A percentile compares a stretch with the other conserved stretches of the same genome.
Evolutionary conservation across 2,888 invertebrate species (phyloP).

Genomic region (Polydrusus cervinus): DNA sequence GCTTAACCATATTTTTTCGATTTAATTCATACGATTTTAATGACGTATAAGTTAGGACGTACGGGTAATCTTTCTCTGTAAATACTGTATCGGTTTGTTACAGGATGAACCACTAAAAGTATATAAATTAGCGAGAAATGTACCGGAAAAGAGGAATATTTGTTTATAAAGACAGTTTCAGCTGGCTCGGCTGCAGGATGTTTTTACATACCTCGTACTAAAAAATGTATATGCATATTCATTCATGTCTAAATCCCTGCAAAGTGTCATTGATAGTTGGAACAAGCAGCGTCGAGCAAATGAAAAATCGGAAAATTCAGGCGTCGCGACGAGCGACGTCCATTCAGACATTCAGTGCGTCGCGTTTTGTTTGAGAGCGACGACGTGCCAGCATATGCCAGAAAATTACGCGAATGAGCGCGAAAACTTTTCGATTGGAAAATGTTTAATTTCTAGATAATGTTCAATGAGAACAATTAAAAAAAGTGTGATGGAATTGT

Average conservation of each 20-base stretch:
- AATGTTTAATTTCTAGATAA: background rate
- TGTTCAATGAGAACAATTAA: background rate
- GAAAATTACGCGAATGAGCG: conserved; percentile 42
- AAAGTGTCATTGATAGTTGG: conserved; percentile 1
- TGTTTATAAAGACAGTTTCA: too few species aligned
- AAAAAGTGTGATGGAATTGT: background rate
- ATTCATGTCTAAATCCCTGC: background rate
- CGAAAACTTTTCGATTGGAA: conserved; percentile 11
- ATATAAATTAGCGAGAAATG: too few species aligned
- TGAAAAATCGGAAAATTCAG: background rate
- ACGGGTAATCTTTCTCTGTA: too few species aligned
- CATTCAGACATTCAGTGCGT: conserved; percentile 39
- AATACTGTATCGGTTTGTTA: too few species aligned
- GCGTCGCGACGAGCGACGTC: conserved; percentile 45
- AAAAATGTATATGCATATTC: background rate
- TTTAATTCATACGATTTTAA: too few species aligned
- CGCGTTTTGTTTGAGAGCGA: conserved; percentile 26
- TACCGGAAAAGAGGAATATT: too few species aligned
- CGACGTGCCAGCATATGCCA: conserved; percentile 30
- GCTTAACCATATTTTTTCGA: too few species aligned
- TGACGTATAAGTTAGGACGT: too few species aligned
- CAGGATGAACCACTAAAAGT: too few species aligned
- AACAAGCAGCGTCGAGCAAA: background rate
- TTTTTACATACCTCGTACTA: too few species aligned
- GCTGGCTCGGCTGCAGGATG: too few species aligned